Base-by-base conservation (phyloP, 2,113 vertebrate species). In the Calyptomena viridis region DNA sequence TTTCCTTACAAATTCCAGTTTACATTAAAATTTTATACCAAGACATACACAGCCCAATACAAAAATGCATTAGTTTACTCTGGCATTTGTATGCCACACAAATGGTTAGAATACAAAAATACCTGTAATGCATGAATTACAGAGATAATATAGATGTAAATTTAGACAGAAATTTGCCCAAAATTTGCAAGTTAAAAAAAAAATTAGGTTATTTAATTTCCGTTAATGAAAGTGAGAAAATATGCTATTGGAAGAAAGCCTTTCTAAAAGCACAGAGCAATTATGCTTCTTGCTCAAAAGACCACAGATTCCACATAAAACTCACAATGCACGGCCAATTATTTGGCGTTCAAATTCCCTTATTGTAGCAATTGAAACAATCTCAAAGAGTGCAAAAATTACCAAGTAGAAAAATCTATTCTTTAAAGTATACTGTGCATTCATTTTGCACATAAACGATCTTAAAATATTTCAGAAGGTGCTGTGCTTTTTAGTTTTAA, bases 281-380 rank as follows among this genome's bases (percentile, higher is more conserved):
- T 98, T 97, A 98, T 90, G 76, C 90, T 97, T 96, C 93, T 84
- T 73, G 46, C 96, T 87, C 84, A 96, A 95, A 98, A 97, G 91
- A 95, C 94, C 96, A 95, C 88, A 96, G 95, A 96, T 96, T 95
- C 97, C 91, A 95, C 96, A 97, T 94, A 97, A 97, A 97, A 96
- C 86, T 89, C 91, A 95, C 96, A 97, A 96, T 89, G 90, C 79
- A 24, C 84, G 12, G 63, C 96, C 98, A 97, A 97, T 98, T 98
- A 98, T 97, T 97, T 96, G 90, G 90, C 97, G 94, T 96, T 97
- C 94, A 97, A 89, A 97, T 97, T 98, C 94, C 90, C 94, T 96
- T 71, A 93, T 71, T 91, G 84, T 87, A 96, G 94, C 87, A 96
- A 93, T 89, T 96, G 89, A 97, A 97, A 94, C 95, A 94, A 94